Percentiles rank a stretch among this genome's conserved stretches.
Conservation (phyloP, 2,888 invertebrate genomes). For the Drosophila anomelani region DNA sequence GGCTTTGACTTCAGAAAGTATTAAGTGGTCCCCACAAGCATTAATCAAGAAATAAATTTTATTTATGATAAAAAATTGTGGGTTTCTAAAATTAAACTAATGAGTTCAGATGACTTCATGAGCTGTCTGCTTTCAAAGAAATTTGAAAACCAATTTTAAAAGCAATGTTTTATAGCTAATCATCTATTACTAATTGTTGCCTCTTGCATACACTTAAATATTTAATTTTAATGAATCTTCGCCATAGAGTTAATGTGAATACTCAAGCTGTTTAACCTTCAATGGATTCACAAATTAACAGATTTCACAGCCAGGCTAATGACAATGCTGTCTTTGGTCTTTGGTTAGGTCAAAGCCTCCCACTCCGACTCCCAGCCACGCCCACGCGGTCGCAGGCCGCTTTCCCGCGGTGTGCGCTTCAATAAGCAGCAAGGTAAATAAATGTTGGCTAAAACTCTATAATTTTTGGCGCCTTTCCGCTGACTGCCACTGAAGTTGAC, state of each 20-base stretch:
- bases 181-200: not conserved
- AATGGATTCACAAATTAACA: constrained; percentile 33
- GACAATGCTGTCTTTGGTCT: constrained; percentile 55
- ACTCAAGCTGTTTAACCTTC: constrained; percentile 33
- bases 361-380: constrained; percentile 36
- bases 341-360: constrained; percentile 53
- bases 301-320: constrained; percentile 55
- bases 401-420: constrained; percentile 46
- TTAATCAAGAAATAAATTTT: constrained; percentile 14
- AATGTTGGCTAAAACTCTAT: constrained; percentile 51
- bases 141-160: not conserved
- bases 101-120: not conserved
- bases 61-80: constrained; percentile 36
- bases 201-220: not conserved
- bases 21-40: not conserved
- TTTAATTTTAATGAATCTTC: constrained; percentile 12
- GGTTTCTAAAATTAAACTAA: not conserved
- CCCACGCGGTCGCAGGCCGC: constrained; percentile 45
- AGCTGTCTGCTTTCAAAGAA: not conserved
- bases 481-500: constrained; percentile 36
- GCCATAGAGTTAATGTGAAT: constrained; percentile 1
- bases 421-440: constrained; percentile 52
- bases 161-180: not conserved
- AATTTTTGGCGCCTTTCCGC: constrained; percentile 71
- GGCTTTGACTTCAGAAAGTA: constrained; percentile 64